Conservation (phyloP, 1,140 invertebrate species). For the Condylostylus longicornis region DNA sequence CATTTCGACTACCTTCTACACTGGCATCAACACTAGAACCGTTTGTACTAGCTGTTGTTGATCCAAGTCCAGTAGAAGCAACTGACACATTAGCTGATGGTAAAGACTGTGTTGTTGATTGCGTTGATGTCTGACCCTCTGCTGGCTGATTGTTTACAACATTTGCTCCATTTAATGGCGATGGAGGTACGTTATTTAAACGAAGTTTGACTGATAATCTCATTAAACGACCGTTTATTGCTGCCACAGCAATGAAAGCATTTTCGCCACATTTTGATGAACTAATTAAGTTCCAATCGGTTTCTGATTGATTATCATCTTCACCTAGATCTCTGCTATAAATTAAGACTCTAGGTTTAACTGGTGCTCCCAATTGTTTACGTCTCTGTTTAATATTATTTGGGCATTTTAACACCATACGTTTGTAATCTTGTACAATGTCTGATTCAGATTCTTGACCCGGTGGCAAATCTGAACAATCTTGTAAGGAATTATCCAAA, state of each 20-base stretch:
- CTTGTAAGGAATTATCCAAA: conserved; percentile 58
- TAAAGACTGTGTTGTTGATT: not conserved
- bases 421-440: conserved; percentile 69
- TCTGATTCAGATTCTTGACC: conserved; percentile 45
- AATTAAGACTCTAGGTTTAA: conserved; percentile 42
- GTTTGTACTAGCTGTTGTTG: not conserved
- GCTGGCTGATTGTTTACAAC: no score
- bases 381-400: conserved; percentile 31
- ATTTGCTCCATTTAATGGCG: conserved; percentile 23
- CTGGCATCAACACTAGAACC: no score
- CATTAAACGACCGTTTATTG: conserved; percentile 44
- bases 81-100: not conserved
- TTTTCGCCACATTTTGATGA: conserved; percentile 41
- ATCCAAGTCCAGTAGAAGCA: no score
- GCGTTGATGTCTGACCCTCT: not conserved
- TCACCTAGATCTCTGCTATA: conserved; percentile 43
- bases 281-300: conserved; percentile 51
- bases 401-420: conserved; percentile 40
- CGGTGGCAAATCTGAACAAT: conserved; percentile 56
- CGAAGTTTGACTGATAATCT: conserved; percentile 48
- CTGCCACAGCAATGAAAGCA: conserved; percentile 49
- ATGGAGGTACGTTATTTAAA: conserved; percentile 24
- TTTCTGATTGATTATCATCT: conserved; percentile 37
- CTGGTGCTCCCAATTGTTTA: conserved; percentile 38
- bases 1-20: conserved; percentile 14